phyloP scores from a whole-genome alignment of 2,888 invertebrate species.

The Tolmerus cingulatus region DNA sequence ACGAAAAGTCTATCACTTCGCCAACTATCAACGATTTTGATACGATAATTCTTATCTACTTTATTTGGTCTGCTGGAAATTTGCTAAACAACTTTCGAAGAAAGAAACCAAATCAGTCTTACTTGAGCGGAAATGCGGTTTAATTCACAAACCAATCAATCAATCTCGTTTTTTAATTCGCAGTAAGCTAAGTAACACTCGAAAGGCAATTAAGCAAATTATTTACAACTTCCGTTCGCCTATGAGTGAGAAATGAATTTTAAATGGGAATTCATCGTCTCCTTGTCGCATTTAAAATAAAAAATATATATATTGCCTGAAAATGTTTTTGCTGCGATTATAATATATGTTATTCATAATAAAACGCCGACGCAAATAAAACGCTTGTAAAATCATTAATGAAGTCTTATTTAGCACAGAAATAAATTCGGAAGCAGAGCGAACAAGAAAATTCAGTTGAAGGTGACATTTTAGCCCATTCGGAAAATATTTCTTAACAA shows the following conservation, averaged over 20 bases:
- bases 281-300: not conserved
- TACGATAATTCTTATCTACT: not conserved
- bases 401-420: not conserved
- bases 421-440: not conserved
- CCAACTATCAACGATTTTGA: not conserved
- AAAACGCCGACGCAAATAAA: not conserved
- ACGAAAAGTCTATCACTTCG: not conserved
- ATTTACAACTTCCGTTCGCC: not conserved
- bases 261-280: not conserved
- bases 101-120: not conserved
- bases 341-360: not conserved
- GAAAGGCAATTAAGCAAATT: not conserved
- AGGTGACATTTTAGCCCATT: not conserved
- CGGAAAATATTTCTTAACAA: not conserved
- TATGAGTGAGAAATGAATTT: not conserved
- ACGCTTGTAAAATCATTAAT: not conserved
- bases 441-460: not conserved
- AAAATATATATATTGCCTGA: not conserved
- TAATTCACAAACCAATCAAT: not conserved
- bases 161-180: not conserved
- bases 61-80: not conserved
- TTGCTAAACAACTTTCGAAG: not conserved
- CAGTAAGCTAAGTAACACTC: not conserved
- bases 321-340: not conserved
- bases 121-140: not conserved